phyloP scores from a whole-genome alignment of 2,888 invertebrate species.

The Flexamia atlantica region DNA sequence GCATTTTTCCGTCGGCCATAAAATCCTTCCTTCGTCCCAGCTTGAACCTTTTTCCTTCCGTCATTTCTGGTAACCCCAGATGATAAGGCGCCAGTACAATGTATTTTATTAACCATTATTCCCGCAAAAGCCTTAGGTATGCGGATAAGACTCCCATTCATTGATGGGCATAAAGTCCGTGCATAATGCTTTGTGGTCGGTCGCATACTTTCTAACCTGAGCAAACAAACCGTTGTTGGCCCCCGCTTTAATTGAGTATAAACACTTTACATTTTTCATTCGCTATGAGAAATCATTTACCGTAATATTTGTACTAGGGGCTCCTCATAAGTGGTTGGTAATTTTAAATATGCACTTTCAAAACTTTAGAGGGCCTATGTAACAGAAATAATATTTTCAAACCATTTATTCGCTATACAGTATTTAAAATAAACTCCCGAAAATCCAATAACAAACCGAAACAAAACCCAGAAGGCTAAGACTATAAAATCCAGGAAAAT shows the following conservation, averaged over 20 bases:
- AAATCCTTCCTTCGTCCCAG: neutral
- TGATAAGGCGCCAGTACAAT: conserved; percentile 38
- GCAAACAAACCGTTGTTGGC: no score
- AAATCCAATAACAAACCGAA: neutral
- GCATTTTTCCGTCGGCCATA: neutral
- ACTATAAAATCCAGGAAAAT: neutral
- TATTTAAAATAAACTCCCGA: no score
- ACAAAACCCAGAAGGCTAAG: neutral
- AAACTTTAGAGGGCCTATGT: no score
- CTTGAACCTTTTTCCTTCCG: neutral
- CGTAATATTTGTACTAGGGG: no score
- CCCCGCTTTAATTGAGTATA: no score
- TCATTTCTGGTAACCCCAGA: neutral
- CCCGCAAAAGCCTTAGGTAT: conserved; percentile 21
- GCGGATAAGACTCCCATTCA: conserved; percentile 35
- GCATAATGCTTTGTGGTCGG: conserved; percentile 17
- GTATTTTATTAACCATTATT: conserved; percentile 33
- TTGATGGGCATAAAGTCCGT: neutral
- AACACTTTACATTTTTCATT: no score
- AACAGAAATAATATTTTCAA: no score
- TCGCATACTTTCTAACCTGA: conserved; percentile 1
- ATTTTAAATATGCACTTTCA: no score
- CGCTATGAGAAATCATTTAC: no score
- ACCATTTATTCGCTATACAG: no score
- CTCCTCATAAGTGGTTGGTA: no score